These are phyloP conservation scores for Meta bourneti DNA, from an alignment of 2,888 invertebrate genomes.

Conservation along the genomic window DNA sequence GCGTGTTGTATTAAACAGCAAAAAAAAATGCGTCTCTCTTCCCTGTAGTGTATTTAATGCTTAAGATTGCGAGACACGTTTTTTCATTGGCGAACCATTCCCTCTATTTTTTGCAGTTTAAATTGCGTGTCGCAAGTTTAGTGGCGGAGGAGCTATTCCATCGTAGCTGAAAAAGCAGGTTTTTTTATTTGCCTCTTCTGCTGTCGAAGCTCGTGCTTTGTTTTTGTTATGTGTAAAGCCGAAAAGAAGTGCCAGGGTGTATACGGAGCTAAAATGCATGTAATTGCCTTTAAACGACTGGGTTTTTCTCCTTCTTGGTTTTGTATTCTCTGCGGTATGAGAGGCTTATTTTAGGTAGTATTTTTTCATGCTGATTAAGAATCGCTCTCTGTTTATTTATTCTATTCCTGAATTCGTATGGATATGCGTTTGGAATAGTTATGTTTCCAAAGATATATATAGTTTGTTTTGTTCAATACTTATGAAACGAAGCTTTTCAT, in stretches of 20 bases:
- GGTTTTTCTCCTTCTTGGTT: too few species aligned
- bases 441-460: too few species aligned
- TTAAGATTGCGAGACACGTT: conserved; percentile 41
- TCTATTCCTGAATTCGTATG: too few species aligned
- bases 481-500: too few species aligned
- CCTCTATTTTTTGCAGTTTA: conserved; percentile 22
- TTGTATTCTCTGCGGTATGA: too few species aligned
- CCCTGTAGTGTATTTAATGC: conserved; percentile 21
- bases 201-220: conserved; percentile 14
- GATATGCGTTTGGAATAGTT: too few species aligned
- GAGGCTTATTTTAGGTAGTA: too few species aligned
- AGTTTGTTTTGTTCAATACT: too few species aligned
- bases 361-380: too few species aligned
- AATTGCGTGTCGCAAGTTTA: conserved; percentile 29
- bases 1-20: conserved; percentile 8
- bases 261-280: background rate
- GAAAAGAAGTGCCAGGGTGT: background rate
- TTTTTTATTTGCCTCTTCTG: background rate
- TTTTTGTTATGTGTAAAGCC: conserved; percentile 23
- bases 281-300: background rate
- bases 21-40: background rate
- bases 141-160: conserved; percentile 15
- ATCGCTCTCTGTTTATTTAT: too few species aligned
- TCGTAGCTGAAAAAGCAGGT: background rate
- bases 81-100: conserved; percentile 22